phyloP scores from a whole-genome alignment of 1,140 invertebrate genomes.

The Bombus polaris region DNA sequence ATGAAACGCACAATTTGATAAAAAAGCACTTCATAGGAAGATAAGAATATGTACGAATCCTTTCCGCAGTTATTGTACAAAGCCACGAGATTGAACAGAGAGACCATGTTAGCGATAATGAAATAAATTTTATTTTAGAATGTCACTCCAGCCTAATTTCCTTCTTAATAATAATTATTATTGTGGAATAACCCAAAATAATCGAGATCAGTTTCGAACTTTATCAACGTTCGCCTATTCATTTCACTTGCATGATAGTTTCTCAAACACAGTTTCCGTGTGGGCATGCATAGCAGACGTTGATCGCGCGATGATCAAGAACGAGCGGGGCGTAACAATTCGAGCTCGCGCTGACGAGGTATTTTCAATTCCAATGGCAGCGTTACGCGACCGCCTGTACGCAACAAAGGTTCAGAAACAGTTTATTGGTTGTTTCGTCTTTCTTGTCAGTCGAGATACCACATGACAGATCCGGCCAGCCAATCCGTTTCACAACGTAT shows the following conservation, averaged over 20 bases:
- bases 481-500: conserved; percentile 67
- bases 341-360: conserved; percentile 58
- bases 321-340: conserved; percentile 38
- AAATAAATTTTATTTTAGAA: not conserved
- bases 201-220: not conserved
- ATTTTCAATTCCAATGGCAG: conserved; percentile 66
- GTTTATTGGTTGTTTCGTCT: conserved; percentile 70
- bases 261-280: not conserved
- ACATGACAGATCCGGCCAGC: conserved; percentile 68
- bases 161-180: not conserved
- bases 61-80: no score
- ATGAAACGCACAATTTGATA: no score
- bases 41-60: no score
- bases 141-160: not conserved
- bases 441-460: conserved; percentile 69
- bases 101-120: no score
- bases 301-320: conserved; percentile 26
- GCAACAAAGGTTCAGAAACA: conserved; percentile 65
- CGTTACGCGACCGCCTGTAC: conserved; percentile 40
- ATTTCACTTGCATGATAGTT: not conserved
- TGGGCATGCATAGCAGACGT: not conserved
- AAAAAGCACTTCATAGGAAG: no score
- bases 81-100: no score
- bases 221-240: not conserved
- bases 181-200: not conserved